Conservation (phyloP, 2,113 vertebrate species). For the Sinosuthora webbiana region DNA sequence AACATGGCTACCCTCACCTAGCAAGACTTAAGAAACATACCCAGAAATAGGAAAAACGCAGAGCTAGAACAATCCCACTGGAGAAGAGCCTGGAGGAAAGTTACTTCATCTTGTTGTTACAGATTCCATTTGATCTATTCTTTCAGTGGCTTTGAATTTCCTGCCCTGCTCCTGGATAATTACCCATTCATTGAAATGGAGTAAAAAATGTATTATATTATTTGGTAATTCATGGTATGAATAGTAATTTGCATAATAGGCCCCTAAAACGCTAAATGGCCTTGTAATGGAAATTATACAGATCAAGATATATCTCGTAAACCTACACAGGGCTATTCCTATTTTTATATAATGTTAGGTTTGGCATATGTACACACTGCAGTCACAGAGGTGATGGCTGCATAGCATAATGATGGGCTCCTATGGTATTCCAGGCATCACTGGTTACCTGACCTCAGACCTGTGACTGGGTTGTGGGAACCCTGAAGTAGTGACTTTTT, state of each 20-base stretch:
- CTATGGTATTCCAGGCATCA: not conserved
- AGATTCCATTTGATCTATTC: not conserved
- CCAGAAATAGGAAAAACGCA: not conserved
- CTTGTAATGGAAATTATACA: not conserved
- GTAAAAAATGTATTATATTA: not conserved
- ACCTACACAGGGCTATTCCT: not conserved
- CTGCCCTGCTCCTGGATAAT: not conserved
- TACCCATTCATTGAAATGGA: not conserved
- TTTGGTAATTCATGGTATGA: not conserved
- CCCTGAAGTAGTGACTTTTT: not conserved
- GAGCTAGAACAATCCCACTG: not conserved
- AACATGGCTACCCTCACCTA: not conserved
- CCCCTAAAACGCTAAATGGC: not conserved
- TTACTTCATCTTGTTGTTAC: not conserved
- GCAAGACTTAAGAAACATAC: not conserved
- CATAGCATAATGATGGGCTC: not conserved
- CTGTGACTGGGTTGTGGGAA: not conserved
- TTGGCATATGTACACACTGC: not conserved
- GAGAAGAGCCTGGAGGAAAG: not conserved
- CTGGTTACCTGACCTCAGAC: not conserved
- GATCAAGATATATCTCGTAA: not conserved
- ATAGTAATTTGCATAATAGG: not conserved
- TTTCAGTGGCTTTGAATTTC: not conserved
- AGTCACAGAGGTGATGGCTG: not conserved
- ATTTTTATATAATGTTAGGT: not conserved